Conservation (phyloP, 2,888 invertebrate species). For the Subacronicta megacephala region DNA sequence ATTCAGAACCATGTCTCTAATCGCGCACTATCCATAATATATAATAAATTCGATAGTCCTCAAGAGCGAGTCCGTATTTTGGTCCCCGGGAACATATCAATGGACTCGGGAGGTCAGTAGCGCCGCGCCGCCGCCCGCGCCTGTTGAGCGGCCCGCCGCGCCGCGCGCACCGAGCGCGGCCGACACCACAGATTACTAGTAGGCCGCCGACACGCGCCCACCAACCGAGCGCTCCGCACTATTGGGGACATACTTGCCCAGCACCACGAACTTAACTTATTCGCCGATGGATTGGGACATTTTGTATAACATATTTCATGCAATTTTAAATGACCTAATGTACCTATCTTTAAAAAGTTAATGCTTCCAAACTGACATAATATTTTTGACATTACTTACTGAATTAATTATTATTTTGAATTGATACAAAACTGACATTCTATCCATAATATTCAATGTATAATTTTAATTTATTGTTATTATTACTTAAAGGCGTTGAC, state of each 20-base stretch:
- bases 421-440: too few species aligned
- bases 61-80: constrained; percentile 9
- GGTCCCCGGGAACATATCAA: constrained; percentile 3
- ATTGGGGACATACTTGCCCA: constrained; percentile 19
- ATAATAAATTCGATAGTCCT: constrained; percentile 11
- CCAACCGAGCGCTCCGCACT: constrained; percentile 13
- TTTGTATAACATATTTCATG: neutral
- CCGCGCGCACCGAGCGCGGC: constrained; percentile 7
- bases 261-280: constrained; percentile 18
- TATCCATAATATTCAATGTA: too few species aligned
- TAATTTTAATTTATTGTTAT: too few species aligned
- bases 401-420: too few species aligned
- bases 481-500: too few species aligned
- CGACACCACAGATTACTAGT: too few species aligned
- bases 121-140: constrained; percentile 3
- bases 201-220: constrained; percentile 13
- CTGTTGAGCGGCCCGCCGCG: constrained; percentile 5
- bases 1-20: constrained; percentile 5
- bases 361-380: too few species aligned
- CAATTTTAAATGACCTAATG: neutral
- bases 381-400: too few species aligned
- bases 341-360: too few species aligned
- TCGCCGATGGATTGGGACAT: constrained; percentile 14
- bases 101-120: constrained; percentile 2
- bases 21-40: constrained; percentile 2